Evolutionary conservation across 2,113 vertebrate genomes (phyloP).

Genomic region (Cairina moschata): DNA sequence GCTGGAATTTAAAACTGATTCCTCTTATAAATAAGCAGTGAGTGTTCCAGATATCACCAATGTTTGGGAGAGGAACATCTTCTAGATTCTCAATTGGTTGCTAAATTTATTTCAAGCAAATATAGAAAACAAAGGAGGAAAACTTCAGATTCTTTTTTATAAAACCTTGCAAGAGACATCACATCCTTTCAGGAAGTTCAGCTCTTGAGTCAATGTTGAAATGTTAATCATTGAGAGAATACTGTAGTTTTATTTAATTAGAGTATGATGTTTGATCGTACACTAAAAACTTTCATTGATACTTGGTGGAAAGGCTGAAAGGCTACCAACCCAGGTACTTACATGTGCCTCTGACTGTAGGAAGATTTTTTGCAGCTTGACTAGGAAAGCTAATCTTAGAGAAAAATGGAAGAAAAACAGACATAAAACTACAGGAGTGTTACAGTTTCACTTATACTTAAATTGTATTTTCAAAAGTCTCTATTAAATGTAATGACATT

Average conservation of each 20-base stretch:
- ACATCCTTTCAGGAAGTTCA: background rate
- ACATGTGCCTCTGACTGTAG: background rate
- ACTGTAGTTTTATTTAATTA: background rate
- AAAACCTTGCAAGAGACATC: background rate
- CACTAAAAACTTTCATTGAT: background rate
- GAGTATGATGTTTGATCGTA: background rate
- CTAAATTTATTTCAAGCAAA: background rate
- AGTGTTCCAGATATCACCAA: accelerated
- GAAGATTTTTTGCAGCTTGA: background rate
- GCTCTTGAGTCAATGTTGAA: background rate
- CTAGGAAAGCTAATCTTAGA: background rate
- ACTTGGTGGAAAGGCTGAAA: background rate
- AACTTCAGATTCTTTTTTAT: background rate
- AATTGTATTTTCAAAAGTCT: background rate
- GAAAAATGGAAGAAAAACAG: background rate
- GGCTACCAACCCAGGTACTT: background rate
- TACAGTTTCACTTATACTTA: background rate
- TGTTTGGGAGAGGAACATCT: background rate
- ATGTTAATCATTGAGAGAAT: background rate
- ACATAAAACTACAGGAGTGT: background rate
- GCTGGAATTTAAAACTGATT: background rate
- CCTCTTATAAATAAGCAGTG: background rate
- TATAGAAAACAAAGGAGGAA: background rate
- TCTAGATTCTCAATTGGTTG: background rate
- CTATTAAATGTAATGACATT: background rate